Base-by-base conservation (phyloP, 2,888 invertebrate species). In the Melanotus villosus region DNA sequence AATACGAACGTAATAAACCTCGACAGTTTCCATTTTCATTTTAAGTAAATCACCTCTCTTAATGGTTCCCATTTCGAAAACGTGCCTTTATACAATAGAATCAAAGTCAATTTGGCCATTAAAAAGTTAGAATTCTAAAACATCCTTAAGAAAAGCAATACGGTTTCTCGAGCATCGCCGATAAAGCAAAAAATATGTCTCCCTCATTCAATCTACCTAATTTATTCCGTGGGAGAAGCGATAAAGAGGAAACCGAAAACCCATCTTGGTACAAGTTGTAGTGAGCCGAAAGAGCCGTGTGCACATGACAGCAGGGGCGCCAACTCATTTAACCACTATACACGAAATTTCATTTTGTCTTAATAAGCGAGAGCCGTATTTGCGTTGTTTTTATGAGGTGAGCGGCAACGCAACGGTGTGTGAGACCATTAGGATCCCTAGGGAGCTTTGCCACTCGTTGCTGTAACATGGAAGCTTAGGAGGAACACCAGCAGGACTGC, bases 281-380 rank as follows among this genome's bases (percentile, higher is more conserved):
- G 60, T 56, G 54, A 47, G 32, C 16, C 30, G 34, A 62, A 67
- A 41, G 60, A 56, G 54, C 56, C 67, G 67, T 34, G 67, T 67
- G 67, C 62, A 62, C 56, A 67, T 62, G 67, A 68, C 68, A 68
- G 63, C 36, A 54, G 57, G 63, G 63, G 63, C 60, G 63, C 62
- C 56, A 57, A 65, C 59, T 68, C 60, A 54, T 65, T 69, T 65
- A 65, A 65, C 65, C 60, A 59, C 66, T 41, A 56, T 68, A 73
- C 73, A 73, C 72, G 74, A 76, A 76, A 76, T 75, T 76, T 76
- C 74, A 75, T 75, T 76, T 70, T 71, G 70, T 71, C 70, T 66
- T 76, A 73, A 76, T 75, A 75, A 76, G 74, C 70, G 68, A 71
- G 63, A 65, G 70, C 69, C 67, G 69, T 68, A 72, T 70, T 71